Evolutionary conservation across 2,797 vertebrate species (phyloP).

Genomic region (Melanotaenia parkinsoni): DNA sequence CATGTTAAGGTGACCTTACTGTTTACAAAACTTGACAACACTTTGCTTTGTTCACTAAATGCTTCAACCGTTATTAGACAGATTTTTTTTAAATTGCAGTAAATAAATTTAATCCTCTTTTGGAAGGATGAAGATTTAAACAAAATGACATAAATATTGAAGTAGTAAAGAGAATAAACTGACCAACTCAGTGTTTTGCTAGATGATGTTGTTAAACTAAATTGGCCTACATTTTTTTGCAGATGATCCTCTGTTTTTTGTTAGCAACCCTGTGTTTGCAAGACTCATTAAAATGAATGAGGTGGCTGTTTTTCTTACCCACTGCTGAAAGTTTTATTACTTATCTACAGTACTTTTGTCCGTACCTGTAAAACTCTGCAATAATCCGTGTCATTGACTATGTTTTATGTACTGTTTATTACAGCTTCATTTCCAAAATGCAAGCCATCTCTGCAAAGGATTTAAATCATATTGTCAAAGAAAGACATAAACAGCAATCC

Average conservation of each 20-base stretch:
- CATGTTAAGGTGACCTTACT: neutral
- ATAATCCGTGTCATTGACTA: slow-evolving; percentile 8
- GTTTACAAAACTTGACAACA: too few relatives aligned
- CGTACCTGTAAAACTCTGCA: slow-evolving; percentile 8
- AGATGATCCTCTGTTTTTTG: neutral
- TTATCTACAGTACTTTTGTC: neutral
- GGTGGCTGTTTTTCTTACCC: neutral
- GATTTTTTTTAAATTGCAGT: neutral
- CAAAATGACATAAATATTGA: neutral
- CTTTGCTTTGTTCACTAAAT: too few relatives aligned
- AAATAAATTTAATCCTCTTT: neutral
- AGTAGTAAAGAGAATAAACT: neutral
- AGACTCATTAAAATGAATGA: slow-evolving; percentile 3
- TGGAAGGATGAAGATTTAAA: neutral
- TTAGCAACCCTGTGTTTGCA: neutral
- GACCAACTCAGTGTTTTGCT: neutral
- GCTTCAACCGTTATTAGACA: neutral
- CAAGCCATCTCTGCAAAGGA: slow-evolving; percentile 13
- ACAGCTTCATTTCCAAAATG: slow-evolving; percentile 20
- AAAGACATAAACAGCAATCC: slow-evolving; percentile 20
- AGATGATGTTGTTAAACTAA: neutral
- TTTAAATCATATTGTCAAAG: slow-evolving; percentile 30
- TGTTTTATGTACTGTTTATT: slow-evolving; percentile 16
- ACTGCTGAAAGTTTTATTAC: neutral
- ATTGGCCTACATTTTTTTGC: neutral